phyloP scores from a whole-genome alignment of 1,140 invertebrate species.

The Diploscapter pachys region DNA sequence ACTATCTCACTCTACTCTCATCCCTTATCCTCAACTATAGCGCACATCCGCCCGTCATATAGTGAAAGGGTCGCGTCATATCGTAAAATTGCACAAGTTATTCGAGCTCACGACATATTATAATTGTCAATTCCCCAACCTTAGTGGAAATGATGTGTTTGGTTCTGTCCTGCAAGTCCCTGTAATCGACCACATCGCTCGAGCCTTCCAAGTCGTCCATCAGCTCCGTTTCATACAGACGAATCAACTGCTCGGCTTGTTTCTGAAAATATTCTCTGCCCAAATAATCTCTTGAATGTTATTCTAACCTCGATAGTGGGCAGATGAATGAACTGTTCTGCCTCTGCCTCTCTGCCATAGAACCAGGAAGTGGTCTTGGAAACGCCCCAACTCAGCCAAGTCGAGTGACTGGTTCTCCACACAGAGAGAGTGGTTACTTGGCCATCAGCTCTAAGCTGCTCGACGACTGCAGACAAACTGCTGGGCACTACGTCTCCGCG shows the following conservation, averaged over 20 bases:
- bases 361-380: slow-evolving; percentile 36
- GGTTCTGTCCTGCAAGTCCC: slow-evolving; percentile 43
- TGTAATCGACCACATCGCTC: slow-evolving; percentile 51
- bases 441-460: slow-evolving; percentile 28
- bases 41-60: no score
- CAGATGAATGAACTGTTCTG: slow-evolving; percentile 42
- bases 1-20: no score
- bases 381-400: slow-evolving; percentile 47
- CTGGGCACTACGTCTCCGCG: slow-evolving; percentile 49
- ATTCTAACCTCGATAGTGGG: slow-evolving; percentile 42
- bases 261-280: slow-evolving; percentile 19
- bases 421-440: slow-evolving; percentile 34
- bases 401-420: slow-evolving; percentile 31
- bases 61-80: no score
- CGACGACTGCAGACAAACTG: slow-evolving; percentile 40
- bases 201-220: slow-evolving; percentile 47
- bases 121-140: background rate
- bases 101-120: no score
- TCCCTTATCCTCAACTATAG: no score
- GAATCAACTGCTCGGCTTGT: slow-evolving; percentile 40
- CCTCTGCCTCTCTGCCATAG: slow-evolving; percentile 19
- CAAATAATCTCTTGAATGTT: background rate
- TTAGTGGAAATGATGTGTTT: slow-evolving; percentile 31
- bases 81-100: no score
- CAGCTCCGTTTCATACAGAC: slow-evolving; percentile 40